phyloP scores from a whole-genome alignment of 1,140 invertebrate genomes.

The Muscidifurax raptorellus region DNA sequence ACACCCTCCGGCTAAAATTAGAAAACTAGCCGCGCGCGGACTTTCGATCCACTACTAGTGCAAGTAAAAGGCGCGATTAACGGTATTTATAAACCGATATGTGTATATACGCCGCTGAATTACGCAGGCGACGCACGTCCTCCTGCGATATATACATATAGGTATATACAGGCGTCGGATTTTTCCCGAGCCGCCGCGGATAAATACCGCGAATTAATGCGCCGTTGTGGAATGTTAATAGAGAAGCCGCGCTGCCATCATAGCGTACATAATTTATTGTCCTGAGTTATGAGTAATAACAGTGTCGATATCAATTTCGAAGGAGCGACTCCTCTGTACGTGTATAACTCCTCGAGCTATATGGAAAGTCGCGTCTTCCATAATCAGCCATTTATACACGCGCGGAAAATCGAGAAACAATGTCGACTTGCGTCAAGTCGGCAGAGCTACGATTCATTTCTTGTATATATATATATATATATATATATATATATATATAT shows the following conservation, averaged over 20 bases:
- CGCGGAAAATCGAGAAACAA: too few relatives aligned
- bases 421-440: too few relatives aligned
- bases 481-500: too few relatives aligned
- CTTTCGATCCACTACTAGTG: slow-evolving; percentile 16
- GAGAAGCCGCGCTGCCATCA: background rate
- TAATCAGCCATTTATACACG: too few relatives aligned
- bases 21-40: background rate
- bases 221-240: background rate
- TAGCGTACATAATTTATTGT: background rate
- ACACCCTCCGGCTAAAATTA: background rate
- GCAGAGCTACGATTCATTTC: too few relatives aligned
- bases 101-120: slow-evolving; percentile 14
- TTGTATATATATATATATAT: too few relatives aligned
- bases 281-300: background rate
- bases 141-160: too few relatives aligned
- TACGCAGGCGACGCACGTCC: slow-evolving; percentile 32
- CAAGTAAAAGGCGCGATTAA: slow-evolving; percentile 34
- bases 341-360: too few relatives aligned
- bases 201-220: background rate
- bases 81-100: slow-evolving; percentile 1
- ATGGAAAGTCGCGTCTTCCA: too few relatives aligned
- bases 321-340: background rate
- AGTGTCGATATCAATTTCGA: background rate
- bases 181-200: background rate
- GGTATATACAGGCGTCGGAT: too few relatives aligned